Base-by-base conservation (phyloP, 2,113 vertebrate genomes). In the Lasiurus borealis region DNA sequence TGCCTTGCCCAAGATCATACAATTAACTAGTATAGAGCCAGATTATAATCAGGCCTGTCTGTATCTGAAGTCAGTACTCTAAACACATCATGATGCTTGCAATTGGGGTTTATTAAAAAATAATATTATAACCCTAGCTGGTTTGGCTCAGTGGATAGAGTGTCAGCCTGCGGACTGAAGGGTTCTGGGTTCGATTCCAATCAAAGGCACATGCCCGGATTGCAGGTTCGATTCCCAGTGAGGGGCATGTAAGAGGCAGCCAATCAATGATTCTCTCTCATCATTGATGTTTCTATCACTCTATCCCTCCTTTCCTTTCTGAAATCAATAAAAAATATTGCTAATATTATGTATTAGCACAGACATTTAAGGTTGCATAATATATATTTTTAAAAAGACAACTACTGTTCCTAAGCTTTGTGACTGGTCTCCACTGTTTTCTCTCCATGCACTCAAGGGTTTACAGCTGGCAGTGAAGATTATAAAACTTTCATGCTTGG, bases 51-150 rank as follows among this genome's bases (percentile, higher is more conserved):
- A 50, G 71, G 40, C 19, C 40, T 54, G 36, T 21, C 9, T 88
- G 72, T 77, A 85, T 77, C 78, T 93, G 91, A 95, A 93, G 73
- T 23, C 66, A 81, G 48, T 57, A 75, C 11, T 85, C 29, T 84
- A 18, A 85, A 91, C 5, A 64, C 12, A 89, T 36, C 11, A 52
- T 69, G 72, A 85, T 48, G 64, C 29, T 48, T 78, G 9, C 13
- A 94, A 21, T 50, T 54, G 16, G 16, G 62, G 40, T 73, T 93
- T 80, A 66, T 76, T 88, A 75, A 85, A 80, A 81, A 64, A 59
- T 59, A 62, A 62, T 27, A 62, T 62, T 62, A 62, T 62, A 25
- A 23, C 59, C 59, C 25, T 62, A 27, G 59, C 59, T 62, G 23
- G 59, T 62, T 62, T 62, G 9, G 59, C 59, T 62, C 59, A 62